Evolutionary conservation across 2,113 vertebrate species (phyloP).

Genomic region (Brevimyrus niger): DNA sequence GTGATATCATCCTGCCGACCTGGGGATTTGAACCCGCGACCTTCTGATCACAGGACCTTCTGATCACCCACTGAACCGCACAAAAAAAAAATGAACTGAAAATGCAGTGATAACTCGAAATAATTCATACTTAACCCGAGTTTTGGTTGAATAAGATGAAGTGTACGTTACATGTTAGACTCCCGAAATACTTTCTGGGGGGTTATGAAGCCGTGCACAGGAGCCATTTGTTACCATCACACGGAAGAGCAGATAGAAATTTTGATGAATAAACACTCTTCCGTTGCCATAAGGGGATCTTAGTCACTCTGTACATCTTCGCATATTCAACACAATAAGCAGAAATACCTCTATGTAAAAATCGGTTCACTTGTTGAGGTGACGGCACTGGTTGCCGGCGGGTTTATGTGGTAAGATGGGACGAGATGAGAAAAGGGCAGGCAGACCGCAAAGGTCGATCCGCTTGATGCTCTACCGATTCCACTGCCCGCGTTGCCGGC

Average conservation of each 20-base stretch:
- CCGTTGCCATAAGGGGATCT: constrained; percentile 17
- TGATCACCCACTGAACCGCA: not conserved
- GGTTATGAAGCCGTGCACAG: constrained; percentile 15
- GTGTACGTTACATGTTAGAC: constrained; percentile 8
- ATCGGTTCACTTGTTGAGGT: not conserved
- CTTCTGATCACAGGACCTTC: not conserved
- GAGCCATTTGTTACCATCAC: constrained; percentile 27
- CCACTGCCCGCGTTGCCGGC: not conserved
- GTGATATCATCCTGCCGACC: not conserved
- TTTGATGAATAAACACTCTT: constrained; percentile 29
- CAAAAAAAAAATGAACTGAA: constrained; percentile 31
- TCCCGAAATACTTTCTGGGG: constrained; percentile 29
- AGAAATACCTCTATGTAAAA: not conserved
- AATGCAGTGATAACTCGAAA: constrained; percentile 29
- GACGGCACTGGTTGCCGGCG: not conserved
- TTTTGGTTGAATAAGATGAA: constrained; percentile 41
- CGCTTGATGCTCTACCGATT: not conserved
- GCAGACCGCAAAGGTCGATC: not conserved
- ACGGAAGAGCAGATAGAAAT: constrained; percentile 29
- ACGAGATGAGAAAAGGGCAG: not conserved
- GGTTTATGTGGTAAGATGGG: not conserved
- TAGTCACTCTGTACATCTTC: constrained; percentile 3
- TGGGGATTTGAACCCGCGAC: not conserved
- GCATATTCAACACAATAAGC: constrained; percentile 42
- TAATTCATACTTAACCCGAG: constrained; percentile 42